A percentile compares a stretch with the other conserved stretches of the same genome.
Evolutionary conservation across 2,888 invertebrate genomes (phyloP).

Genomic region (Hermodice carunculata): DNA sequence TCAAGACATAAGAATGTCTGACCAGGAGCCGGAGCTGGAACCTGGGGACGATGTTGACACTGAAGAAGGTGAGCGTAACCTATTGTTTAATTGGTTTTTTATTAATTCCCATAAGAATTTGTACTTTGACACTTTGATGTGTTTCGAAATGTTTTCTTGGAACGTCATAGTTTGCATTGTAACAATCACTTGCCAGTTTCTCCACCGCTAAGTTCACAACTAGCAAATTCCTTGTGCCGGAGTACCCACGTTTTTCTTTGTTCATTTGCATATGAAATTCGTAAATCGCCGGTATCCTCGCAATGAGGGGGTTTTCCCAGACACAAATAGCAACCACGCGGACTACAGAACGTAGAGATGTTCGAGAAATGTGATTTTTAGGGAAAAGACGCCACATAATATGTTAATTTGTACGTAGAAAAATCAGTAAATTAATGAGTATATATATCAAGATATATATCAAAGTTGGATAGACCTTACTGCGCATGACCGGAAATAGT

Average conservation of each 20-base stretch:
- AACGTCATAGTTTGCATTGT: too few species aligned
- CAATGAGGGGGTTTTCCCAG: background rate
- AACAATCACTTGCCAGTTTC: too few species aligned
- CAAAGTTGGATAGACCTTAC: constrained; percentile 2
- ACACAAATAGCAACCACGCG: background rate
- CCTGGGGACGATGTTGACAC: too few species aligned
- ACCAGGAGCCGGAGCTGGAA: too few species aligned
- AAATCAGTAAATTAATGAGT: background rate
- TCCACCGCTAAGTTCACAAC: too few species aligned
- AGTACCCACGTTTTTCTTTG: constrained; percentile 13
- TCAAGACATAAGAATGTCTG: too few species aligned
- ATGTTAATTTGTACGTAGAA: background rate
- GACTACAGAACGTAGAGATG: background rate
- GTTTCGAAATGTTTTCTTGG: too few species aligned
- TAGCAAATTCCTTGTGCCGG: too few species aligned
- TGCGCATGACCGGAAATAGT: constrained; percentile 26
- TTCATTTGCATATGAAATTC: constrained; percentile 23
- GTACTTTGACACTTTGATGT: too few species aligned
- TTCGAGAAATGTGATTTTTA: too few species aligned
- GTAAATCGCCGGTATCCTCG: constrained; percentile 13
- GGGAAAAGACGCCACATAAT: too few species aligned
- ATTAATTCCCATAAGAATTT: background rate
- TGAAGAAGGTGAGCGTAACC: too few species aligned
- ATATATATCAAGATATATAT: constrained; percentile 14
- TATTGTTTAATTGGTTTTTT: background rate